Evolutionary conservation across 2,113 vertebrate genomes (phyloP), one percentile per base, ranked within the genome.

Genomic region (Eptatretus burgeri): DNA sequence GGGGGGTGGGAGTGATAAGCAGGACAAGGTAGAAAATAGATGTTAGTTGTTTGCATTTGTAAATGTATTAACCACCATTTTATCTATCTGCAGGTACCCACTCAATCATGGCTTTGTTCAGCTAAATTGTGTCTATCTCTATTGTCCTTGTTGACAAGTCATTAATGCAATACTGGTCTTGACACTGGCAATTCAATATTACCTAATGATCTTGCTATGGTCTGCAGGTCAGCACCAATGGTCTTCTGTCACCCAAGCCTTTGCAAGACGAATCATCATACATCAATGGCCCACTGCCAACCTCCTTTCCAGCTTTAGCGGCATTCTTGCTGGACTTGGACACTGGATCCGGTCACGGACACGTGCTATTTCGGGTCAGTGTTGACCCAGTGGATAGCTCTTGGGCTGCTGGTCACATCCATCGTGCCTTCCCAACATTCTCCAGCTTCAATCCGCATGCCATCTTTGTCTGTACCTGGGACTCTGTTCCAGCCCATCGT

Each of bases 251-350:
- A 66, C 74, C 75, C 62, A 72, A 70, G 60, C 67, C 82, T 60
- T 82, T 83, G 1, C 69, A 75, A 5, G 70, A 67, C 11, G 72
- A 81, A 71, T 75, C 78, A 53, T 70, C 74, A 2, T 79, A 81
- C 64, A 78, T 85, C 1, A 79, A 80, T 64, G 53, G 53, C 2
- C 71, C 69, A 10, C 81, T 84, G 68, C 83, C 83, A 2, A 69
- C 81, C 9, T 73, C 68, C 27, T 93, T 93, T 14, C 82, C 82
- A 5, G 75, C 74, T 62, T 72, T 84, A 2, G 82, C 81, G 8
- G 79, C 79, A 62, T 78, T 88, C 71, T 77, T 83, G 66, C 82
- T 82, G 2, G 82, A 93, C 69, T 69, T 89, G 71, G 83, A 89
- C 73, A 85, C 82, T 1, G 53, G 53, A n/a, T 19, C n/a, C 53